These are phyloP conservation scores for Lucinisca nassula DNA, from an alignment of 2,888 invertebrate genomes.

Conservation along the genomic window DNA sequence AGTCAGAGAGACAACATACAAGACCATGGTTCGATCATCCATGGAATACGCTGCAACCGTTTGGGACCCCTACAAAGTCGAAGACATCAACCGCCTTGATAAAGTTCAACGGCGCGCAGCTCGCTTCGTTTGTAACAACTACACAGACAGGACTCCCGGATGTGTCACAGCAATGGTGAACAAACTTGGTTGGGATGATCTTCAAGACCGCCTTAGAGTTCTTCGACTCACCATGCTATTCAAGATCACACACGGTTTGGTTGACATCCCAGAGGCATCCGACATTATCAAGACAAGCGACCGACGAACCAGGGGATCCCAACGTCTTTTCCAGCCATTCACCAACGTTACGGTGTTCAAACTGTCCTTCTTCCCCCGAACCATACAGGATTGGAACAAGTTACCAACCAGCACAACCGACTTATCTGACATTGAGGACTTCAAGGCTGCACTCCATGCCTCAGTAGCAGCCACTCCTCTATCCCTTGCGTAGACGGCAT, in stretches of 20 bases:
- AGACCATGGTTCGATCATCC: constrained; percentile 17
- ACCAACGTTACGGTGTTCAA: constrained; percentile 15
- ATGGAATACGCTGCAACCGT: constrained; percentile 21
- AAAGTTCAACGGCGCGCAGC: constrained; percentile 15
- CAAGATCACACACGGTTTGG: constrained; percentile 5
- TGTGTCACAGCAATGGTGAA: background rate
- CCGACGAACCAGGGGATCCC: background rate
- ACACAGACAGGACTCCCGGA: background rate
- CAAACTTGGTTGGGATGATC: constrained; percentile 13
- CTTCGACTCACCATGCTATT: constrained; percentile 18
- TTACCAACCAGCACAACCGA: background rate
- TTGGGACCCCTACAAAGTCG: background rate
- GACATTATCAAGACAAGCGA: background rate
- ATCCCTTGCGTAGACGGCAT: background rate
- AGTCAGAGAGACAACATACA: background rate
- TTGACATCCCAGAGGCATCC: background rate
- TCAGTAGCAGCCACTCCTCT: background rate
- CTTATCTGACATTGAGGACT: background rate
- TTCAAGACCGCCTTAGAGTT: constrained; percentile 11
- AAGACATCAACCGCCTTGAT: constrained; percentile 11
- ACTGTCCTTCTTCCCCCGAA: constrained; percentile 10
- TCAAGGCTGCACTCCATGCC: background rate
- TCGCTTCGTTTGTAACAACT: background rate
- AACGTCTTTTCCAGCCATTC: background rate
- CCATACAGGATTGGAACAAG: constrained; percentile 25